Evolutionary conservation across 2,113 vertebrate species (phyloP).

Genomic region (Chaetops frenatus): DNA sequence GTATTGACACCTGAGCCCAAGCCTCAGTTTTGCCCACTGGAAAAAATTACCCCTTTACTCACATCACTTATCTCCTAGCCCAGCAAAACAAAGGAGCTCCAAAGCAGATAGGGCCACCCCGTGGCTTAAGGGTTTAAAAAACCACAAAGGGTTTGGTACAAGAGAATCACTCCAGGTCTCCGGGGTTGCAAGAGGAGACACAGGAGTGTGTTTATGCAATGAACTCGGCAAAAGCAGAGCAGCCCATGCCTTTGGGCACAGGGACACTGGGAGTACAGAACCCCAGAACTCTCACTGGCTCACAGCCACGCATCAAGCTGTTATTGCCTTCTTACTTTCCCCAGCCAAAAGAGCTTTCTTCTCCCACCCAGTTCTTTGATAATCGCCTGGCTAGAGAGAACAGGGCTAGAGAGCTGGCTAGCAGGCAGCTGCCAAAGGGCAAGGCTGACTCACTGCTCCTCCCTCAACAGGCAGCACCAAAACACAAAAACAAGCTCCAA

Average conservation of each 20-base stretch:
- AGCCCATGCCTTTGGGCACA: neutral
- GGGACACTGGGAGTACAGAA: neutral
- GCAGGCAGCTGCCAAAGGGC: neutral
- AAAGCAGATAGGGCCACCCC: neutral
- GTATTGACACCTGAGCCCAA: accelerated
- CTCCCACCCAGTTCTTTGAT: neutral
- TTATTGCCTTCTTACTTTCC: neutral
- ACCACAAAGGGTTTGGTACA: accelerated
- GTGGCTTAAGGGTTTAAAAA: neutral
- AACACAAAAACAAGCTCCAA: neutral
- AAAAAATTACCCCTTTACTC: neutral
- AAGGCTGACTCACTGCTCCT: neutral
- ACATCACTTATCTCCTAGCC: neutral
- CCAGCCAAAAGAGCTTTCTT: neutral
- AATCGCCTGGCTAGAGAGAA: neutral
- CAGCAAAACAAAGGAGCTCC: neutral
- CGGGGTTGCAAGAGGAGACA: neutral
- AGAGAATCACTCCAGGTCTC: neutral
- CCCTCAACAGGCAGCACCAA: neutral
- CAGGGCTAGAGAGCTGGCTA: neutral
- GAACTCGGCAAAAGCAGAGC: neutral
- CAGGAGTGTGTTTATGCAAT: neutral
- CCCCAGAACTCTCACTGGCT: neutral
- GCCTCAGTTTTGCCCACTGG: neutral
- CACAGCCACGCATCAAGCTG: neutral